These are phyloP conservation scores for Nasonia oneida DNA, from an alignment of 2,888 invertebrate genomes.

Conservation along the genomic window DNA sequence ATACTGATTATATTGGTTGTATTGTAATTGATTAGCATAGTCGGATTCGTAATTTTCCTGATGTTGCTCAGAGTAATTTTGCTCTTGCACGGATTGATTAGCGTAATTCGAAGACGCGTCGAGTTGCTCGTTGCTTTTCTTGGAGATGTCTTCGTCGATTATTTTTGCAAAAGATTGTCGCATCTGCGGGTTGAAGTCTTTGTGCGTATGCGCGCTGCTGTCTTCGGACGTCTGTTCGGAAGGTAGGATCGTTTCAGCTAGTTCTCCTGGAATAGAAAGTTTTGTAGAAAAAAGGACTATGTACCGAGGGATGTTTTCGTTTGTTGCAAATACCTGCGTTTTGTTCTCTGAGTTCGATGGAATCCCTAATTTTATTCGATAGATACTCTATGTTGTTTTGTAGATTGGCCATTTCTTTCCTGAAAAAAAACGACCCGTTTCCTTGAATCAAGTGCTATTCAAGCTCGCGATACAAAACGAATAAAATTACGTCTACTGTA, in stretches of 20 bases:
- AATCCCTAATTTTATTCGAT: conserved; percentile 78
- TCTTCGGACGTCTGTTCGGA: conserved; percentile 16
- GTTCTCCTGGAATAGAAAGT: conserved; percentile 29
- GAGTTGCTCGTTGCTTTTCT: conserved; percentile 56
- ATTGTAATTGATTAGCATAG: conserved; percentile 65
- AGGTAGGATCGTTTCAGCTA: background rate
- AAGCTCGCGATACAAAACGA: background rate
- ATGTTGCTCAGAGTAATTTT: conserved; percentile 60
- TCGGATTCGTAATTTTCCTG: conserved; percentile 64
- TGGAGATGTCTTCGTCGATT: conserved; percentile 29
- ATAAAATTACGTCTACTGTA: background rate
- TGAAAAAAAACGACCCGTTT: conserved; percentile 73
- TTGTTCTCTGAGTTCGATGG: conserved; percentile 55
- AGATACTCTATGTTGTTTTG: conserved; percentile 89
- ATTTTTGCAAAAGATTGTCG: conserved; percentile 44
- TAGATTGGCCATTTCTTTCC: conserved; percentile 90
- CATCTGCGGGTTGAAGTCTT: background rate
- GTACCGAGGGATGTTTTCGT: background rate
- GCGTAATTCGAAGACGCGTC: background rate
- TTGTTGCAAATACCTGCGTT: conserved; percentile 39
- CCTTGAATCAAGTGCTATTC: background rate
- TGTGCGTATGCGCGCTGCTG: background rate
- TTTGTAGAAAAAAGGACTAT: background rate
- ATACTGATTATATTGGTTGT: conserved; percentile 70
- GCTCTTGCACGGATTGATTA: background rate